These are phyloP conservation scores for Rhinichthys osculus DNA, from an alignment of 2,797 vertebrate species.

Conservation along the genomic window DNA sequence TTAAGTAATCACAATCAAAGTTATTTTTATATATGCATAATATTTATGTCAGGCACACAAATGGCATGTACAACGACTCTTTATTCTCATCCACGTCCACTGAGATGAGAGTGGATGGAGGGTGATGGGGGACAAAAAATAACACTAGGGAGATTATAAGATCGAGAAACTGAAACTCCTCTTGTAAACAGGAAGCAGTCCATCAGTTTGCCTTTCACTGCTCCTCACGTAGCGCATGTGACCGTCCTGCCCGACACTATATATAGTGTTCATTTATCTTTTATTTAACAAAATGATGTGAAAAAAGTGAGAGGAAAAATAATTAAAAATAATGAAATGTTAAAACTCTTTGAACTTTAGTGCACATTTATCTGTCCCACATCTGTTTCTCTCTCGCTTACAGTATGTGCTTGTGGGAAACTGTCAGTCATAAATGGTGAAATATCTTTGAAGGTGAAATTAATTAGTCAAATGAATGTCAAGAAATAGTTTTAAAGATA, in stretches of 20 bases:
- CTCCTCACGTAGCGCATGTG: conserved; percentile 16
- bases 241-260: background rate
- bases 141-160: conserved; percentile 6
- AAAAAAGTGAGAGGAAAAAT: background rate
- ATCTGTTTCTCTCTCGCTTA: background rate
- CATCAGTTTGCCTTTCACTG: conserved; percentile 32
- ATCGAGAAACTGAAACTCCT: conserved; percentile 39
- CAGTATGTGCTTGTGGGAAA: conserved; percentile 13
- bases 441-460: background rate
- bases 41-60: background rate
- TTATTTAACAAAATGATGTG: background rate
- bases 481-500: background rate
- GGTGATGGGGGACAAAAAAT: conserved; percentile 16
- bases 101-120: background rate
- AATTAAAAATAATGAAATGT: background rate
- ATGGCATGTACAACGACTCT: background rate
- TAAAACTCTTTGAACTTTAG: background rate
- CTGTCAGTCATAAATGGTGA: conserved; percentile 1
- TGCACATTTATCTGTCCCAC: background rate
- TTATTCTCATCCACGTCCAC: conserved; percentile 4
- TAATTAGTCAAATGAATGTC: background rate
- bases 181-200: conserved; percentile 57
- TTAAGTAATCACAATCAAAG: background rate
- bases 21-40: background rate
- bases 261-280: conserved; percentile 14